Conservation (phyloP, 2,888 invertebrate genomes). For the Odontomyia ornata region DNA sequence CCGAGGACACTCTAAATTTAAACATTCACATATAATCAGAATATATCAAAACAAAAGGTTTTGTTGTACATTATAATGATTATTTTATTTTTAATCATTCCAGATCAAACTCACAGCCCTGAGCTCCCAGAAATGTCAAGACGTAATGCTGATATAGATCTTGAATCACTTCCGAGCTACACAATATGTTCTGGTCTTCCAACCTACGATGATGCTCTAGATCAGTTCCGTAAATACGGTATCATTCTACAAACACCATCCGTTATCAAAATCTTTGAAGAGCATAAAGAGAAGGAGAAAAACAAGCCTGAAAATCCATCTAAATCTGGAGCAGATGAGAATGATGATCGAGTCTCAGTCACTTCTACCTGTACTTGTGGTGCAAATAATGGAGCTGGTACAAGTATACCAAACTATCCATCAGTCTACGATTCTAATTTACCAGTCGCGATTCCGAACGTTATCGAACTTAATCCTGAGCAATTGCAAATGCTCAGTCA, state of each 20-base stretch:
- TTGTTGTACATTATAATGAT: too few species aligned
- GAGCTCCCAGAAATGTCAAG: constrained; percentile 59
- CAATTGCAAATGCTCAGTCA: constrained; percentile 61
- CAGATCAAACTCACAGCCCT: constrained; percentile 64
- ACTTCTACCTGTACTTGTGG: constrained; percentile 58
- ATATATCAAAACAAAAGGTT: too few species aligned
- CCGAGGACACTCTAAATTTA: too few species aligned
- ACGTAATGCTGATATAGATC: constrained; percentile 62
- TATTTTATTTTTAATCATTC: constrained; percentile 52
- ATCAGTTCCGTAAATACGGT: constrained; percentile 66
- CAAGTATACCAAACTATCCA: neutral
- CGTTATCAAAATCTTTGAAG: constrained; percentile 61
- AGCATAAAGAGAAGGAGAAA: constrained; percentile 50
- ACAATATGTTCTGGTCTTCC: constrained; percentile 73
- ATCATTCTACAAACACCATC: constrained; percentile 59
- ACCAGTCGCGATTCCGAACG: constrained; percentile 31
- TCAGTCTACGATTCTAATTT: constrained; percentile 19
- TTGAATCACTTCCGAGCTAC: constrained; percentile 70
- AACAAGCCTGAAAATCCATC: constrained; percentile 41
- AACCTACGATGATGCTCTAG: constrained; percentile 71
- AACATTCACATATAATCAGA: too few species aligned
- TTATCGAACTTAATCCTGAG: constrained; percentile 62
- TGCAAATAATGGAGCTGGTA: constrained; percentile 21
- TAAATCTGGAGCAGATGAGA: constrained; percentile 24
- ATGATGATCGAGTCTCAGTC: constrained; percentile 56